phyloP scores from a whole-genome alignment of 2,113 vertebrate genomes.

The Periophthalmodon schlosseri region DNA sequence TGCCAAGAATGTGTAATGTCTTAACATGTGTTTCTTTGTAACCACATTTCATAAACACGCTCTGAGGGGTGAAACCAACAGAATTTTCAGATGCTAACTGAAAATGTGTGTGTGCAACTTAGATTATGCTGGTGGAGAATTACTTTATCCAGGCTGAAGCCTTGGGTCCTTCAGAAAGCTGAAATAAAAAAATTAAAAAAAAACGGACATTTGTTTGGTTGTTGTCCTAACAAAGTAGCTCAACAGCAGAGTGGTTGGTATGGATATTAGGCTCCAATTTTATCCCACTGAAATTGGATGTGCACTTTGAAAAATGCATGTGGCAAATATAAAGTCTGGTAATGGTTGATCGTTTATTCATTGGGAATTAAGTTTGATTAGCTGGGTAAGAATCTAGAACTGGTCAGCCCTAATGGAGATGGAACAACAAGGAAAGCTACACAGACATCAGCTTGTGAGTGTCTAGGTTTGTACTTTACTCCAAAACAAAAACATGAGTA shows the following conservation, averaged over 20 bases:
- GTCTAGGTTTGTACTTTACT: too few species aligned
- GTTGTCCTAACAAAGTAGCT: too few species aligned
- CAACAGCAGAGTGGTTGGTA: neutral
- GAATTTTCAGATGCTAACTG: neutral
- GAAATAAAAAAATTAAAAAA: too few species aligned
- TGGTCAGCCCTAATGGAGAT: too few species aligned
- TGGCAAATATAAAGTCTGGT: neutral
- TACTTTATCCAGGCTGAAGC: too few species aligned
- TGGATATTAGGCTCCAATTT: neutral
- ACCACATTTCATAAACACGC: neutral
- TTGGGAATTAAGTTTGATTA: too few species aligned
- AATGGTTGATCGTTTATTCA: neutral
- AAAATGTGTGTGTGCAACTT: neutral
- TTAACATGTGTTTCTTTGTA: conserved; percentile 7
- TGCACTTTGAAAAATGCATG: neutral
- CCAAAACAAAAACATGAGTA: too few species aligned
- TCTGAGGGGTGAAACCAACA: neutral
- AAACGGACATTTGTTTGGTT: neutral
- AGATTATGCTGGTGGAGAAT: neutral
- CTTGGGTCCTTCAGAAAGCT: too few species aligned
- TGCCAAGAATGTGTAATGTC: conserved; percentile 1
- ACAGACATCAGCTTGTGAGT: too few species aligned
- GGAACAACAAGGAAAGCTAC: too few species aligned
- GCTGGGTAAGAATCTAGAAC: too few species aligned
- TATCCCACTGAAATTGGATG: neutral